These are phyloP conservation scores for Mungos mungo DNA, from an alignment of 2,113 vertebrate species.

Conservation along the genomic window DNA sequence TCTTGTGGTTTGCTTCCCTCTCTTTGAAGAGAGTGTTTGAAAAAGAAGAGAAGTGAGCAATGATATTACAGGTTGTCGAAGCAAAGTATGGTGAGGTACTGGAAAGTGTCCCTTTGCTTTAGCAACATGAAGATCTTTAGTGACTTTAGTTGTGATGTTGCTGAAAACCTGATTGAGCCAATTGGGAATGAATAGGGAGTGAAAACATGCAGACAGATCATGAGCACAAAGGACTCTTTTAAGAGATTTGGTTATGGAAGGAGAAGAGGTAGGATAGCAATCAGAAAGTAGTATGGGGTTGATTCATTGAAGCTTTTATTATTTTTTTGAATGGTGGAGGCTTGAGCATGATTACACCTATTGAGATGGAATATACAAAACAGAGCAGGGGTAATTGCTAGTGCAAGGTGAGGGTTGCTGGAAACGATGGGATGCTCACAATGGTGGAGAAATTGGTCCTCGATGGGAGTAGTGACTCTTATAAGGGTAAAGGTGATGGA, in stretches of 20 bases:
- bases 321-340: neutral
- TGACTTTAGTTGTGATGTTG: neutral
- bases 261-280: neutral
- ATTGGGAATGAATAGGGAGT: neutral
- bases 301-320: neutral
- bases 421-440: neutral
- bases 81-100: neutral
- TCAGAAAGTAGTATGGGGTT: neutral
- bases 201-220: neutral
- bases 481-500: neutral
- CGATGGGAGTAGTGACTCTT: neutral
- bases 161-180: neutral
- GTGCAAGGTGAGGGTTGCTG: neutral
- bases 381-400: neutral
- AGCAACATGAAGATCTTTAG: neutral
- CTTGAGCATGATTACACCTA: neutral
- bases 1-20: no score
- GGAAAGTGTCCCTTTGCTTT: neutral
- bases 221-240: neutral
- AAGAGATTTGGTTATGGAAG: neutral
- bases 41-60: neutral
- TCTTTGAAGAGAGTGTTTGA: neutral
- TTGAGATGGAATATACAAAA: neutral
- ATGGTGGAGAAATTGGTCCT: neutral
- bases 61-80: neutral